Base-by-base conservation (phyloP, 1,140 invertebrate genomes). In the Caenorhabditis inopinata region DNA sequence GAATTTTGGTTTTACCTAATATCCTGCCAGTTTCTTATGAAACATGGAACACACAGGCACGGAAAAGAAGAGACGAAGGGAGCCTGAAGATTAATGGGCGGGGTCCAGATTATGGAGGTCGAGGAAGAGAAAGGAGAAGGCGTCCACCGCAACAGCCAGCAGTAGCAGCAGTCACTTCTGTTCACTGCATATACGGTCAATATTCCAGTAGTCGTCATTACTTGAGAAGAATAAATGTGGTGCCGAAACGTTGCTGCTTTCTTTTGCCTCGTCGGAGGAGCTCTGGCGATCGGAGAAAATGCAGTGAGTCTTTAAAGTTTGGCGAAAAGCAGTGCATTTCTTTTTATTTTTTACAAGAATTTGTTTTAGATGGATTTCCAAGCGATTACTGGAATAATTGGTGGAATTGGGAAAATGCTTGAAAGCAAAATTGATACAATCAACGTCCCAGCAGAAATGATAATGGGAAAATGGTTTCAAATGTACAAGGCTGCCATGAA, bases 401-500 rank as follows among this genome's bases (percentile, higher is more conserved):
- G 81, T 29, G 87, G 87, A 18, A 85, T 87, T 48, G 87, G 87
- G 11, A 84, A 87, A 49, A 88, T 87, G 87, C 49, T 87, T 16
- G 84, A 88, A 42, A 87, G 86, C 77, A 83, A 85, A 27, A 74
- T 84, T 23, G 85, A 88, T 14, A 88, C 87, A 1, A 76, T 87
- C 62, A 88, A 88, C 42, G 76, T 87, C 12, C 87, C 87, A n/a
- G 84, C 87, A 2, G 58, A 85, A 16, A 45, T 88, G 68, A 75
- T 87, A 12, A 87, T 87, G 87, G 87, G 87, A 23, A 76, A 79
- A 73, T 87, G 87, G 87, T 88, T 84, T 48, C 87, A 87, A 79
- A 84, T 84, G 48, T 88, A 89, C 84, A 88, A 88, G 74, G 87
- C 87, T n/a, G 87, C 87, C 18, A 83, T 88, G 12, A 89, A 87